Evolutionary conservation across 2,113 vertebrate genomes (phyloP).

Genomic region (Euleptes europaea): DNA sequence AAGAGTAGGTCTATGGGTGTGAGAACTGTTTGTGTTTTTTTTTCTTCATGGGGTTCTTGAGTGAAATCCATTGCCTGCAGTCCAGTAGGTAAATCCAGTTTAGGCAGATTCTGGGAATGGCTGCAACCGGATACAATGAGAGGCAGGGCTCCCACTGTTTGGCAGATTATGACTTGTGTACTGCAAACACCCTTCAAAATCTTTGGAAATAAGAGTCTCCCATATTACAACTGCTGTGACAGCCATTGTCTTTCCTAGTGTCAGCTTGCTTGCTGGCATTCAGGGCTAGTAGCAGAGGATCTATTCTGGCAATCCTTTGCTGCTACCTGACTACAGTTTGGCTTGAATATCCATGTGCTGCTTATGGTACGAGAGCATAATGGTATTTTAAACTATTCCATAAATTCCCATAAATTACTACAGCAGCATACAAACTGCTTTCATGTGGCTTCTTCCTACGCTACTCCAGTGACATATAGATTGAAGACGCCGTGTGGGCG

Average conservation of each 20-base stretch:
- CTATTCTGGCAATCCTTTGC: neutral
- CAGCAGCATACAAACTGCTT: neutral
- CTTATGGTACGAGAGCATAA: neutral
- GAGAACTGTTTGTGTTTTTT: neutral
- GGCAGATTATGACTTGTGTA: neutral
- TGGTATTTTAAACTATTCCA: neutral
- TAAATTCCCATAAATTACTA: neutral
- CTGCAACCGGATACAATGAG: neutral
- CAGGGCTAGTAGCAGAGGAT: neutral
- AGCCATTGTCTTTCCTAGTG: neutral
- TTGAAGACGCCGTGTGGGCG: neutral
- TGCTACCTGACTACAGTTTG: neutral
- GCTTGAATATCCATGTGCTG: neutral
- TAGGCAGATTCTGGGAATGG: neutral
- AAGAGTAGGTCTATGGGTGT: neutral
- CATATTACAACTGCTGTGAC: too few relatives aligned
- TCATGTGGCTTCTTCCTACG: neutral
- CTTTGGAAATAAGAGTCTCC: too few relatives aligned
- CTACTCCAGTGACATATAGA: neutral
- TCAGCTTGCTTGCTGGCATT: too few relatives aligned
- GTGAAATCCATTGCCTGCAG: neutral
- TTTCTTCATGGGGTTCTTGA: neutral
- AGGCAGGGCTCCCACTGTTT: neutral
- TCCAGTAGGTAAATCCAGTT: neutral
- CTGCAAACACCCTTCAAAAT: too few relatives aligned